These are phyloP conservation scores for Apis florea DNA, from an alignment of 1,140 invertebrate species.

Conservation along the genomic window DNA sequence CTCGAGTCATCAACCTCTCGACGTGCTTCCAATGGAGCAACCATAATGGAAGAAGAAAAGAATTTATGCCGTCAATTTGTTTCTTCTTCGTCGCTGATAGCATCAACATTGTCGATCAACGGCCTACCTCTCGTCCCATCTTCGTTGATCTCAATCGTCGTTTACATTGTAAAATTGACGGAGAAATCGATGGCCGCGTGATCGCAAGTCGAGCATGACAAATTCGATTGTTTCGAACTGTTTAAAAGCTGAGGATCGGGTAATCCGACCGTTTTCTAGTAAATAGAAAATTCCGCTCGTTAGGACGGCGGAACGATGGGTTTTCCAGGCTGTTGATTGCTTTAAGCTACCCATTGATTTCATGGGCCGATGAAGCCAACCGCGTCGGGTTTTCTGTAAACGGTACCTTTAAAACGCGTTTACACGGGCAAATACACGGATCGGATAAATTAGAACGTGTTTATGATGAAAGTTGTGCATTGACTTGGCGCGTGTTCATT, in stretches of 20 bases:
- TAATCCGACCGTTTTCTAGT: neutral
- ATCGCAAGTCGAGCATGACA: conserved; percentile 21
- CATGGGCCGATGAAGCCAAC: neutral
- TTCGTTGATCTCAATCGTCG: neutral
- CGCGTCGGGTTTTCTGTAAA: neutral
- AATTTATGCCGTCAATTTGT: neutral
- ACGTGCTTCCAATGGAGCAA: neutral
- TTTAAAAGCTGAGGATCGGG: conserved; percentile 2
- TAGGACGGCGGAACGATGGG: conserved; percentile 9
- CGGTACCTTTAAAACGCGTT: neutral
- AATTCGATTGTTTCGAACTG: conserved; percentile 16
- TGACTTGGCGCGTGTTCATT: neutral
- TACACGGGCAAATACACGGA: neutral
- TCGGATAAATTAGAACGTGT: neutral
- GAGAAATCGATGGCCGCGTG: conserved; percentile 4
- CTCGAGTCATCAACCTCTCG: no score
- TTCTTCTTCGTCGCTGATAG: neutral
- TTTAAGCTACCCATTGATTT: conserved; percentile 14
- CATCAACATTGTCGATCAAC: neutral
- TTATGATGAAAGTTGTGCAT: neutral
- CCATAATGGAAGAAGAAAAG: neutral
- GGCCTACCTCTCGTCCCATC: neutral
- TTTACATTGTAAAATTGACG: neutral
- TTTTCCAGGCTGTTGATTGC: conserved; percentile 10
- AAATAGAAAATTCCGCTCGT: conserved; percentile 23